Conservation (phyloP, 2,888 invertebrate genomes). For the Lasiommata megera region DNA sequence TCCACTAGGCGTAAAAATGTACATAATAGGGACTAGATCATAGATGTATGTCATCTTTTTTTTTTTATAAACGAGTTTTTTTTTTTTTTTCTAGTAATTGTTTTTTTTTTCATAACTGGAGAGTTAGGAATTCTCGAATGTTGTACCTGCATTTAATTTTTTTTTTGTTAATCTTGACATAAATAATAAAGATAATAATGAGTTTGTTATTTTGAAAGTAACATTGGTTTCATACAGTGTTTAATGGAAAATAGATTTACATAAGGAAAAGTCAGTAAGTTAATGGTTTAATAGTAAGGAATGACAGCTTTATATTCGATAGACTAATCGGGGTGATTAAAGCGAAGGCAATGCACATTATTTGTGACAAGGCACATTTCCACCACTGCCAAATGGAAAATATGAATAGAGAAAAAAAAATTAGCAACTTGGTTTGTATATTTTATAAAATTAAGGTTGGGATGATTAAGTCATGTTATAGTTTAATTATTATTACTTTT, state of each 20-base stretch:
- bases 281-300: slow-evolving; percentile 70
- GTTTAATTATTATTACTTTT: slow-evolving; percentile 73
- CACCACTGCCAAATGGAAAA: slow-evolving; percentile 77
- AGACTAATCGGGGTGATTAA: slow-evolving; percentile 59
- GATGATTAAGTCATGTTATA: slow-evolving; percentile 76
- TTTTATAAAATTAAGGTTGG: slow-evolving; percentile 71
- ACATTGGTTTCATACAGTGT: slow-evolving; percentile 57
- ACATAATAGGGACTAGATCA: slow-evolving; percentile 69
- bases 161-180: slow-evolving; percentile 77
- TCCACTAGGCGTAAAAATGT: slow-evolving; percentile 75
- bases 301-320: slow-evolving; percentile 76
- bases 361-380: slow-evolving; percentile 81
- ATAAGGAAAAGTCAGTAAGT: slow-evolving; percentile 75
- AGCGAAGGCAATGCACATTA: slow-evolving; percentile 57
- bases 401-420: slow-evolving; percentile 54
- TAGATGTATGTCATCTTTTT: slow-evolving; percentile 67
- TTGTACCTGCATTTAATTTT: slow-evolving; percentile 82
- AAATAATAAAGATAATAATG: slow-evolving; percentile 71
- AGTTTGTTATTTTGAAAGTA: slow-evolving; percentile 66
- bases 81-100: slow-evolving; percentile 75
- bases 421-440: slow-evolving; percentile 68
- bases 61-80: slow-evolving; percentile 64
- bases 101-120: slow-evolving; percentile 72
- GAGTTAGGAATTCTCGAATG: slow-evolving; percentile 80
- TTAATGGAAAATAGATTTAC: slow-evolving; percentile 57